These are phyloP conservation scores for Theristus sp. DNA, from an alignment of 2,888 invertebrate species.

Conservation along the genomic window DNA sequence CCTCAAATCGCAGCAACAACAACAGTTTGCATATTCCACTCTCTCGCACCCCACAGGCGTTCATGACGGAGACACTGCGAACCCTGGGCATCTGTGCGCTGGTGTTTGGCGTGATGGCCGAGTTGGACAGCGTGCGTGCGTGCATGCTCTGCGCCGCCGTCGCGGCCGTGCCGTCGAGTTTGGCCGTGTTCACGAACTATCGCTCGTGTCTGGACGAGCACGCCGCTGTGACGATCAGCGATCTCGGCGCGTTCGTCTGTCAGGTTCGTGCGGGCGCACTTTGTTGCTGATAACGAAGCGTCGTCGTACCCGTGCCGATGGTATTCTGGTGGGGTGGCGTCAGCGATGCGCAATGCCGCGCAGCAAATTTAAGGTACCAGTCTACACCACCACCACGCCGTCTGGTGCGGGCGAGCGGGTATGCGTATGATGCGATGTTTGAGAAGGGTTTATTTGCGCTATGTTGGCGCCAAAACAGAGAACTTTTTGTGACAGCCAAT, in stretches of 20 bases:
- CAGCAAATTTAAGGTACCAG: no score
- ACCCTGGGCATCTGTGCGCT: slow-evolving; percentile 62
- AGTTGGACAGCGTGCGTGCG: slow-evolving; percentile 73
- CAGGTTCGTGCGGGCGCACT: no score
- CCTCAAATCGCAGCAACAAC: no score
- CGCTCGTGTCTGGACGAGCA: background rate
- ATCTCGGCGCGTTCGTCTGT: background rate
- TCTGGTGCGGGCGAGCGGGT: no score
- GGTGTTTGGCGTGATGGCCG: slow-evolving; percentile 65
- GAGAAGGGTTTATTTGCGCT: no score
- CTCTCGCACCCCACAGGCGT: slow-evolving; percentile 34
- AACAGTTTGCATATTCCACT: no score
- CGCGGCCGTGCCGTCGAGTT: slow-evolving; percentile 62
- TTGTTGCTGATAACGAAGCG: background rate
- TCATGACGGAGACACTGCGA: slow-evolving; percentile 64
- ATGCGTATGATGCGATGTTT: no score
- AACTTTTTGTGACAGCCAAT: no score
- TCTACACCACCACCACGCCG: no score
- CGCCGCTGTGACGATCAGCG: background rate
- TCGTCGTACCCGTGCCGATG: background rate
- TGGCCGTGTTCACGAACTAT: background rate
- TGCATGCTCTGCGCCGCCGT: slow-evolving; percentile 83
- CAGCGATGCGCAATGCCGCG: no score
- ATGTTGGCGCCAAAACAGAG: no score
- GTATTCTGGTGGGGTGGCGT: no score